Conservation (phyloP, 53 echinoderm and acorn worm genomes). For the Astropecten irregularis region DNA sequence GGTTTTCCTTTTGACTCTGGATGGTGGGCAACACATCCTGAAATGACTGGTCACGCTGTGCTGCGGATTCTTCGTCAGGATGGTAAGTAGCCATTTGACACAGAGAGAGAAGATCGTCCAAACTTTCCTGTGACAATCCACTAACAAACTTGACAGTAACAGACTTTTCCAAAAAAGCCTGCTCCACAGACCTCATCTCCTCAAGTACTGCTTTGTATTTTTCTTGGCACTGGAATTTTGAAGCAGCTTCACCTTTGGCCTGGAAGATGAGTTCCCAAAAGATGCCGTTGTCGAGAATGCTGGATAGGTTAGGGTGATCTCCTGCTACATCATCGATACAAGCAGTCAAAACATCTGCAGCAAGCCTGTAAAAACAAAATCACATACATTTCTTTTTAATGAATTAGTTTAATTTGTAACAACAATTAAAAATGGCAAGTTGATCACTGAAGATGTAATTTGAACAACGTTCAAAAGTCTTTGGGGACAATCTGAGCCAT, state of each 20-base stretch:
- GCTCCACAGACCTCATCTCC: not conserved
- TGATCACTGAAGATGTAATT: no score
- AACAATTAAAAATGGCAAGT: no score
- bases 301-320: not conserved
- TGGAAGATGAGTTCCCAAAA: constrained; percentile 37
- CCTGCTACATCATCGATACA: not conserved
- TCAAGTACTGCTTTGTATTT: not conserved
- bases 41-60: not conserved
- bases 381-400: no score
- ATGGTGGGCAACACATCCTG: not conserved
- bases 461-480: no score
- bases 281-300: not conserved
- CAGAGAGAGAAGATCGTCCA: not conserved
- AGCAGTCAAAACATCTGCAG: not conserved
- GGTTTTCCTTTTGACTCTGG: not conserved
- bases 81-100: not conserved
- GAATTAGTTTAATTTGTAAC: no score
- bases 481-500: no score
- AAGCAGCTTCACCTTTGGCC: not conserved
- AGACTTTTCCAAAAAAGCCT: not conserved
- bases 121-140: not conserved
- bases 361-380: not conserved
- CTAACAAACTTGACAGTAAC: not conserved
- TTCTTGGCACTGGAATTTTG: not conserved
- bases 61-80: not conserved